phyloP scores from a whole-genome alignment of 2,888 invertebrate genomes.

The Microplitis manilae region DNA sequence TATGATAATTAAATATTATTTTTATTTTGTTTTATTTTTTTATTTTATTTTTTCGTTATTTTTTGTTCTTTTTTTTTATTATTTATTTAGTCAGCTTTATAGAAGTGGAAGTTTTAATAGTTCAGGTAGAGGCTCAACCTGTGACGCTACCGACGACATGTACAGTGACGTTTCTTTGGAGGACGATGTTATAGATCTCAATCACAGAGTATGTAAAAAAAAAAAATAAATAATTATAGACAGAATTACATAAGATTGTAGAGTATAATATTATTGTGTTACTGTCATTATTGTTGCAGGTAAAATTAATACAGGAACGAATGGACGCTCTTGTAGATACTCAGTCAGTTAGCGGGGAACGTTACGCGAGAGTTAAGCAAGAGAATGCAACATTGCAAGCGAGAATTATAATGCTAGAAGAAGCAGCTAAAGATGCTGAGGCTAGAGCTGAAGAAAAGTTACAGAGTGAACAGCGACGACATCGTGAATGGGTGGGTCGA shows the following conservation, averaged over 20 bases:
- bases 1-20: slow-evolving; percentile 68
- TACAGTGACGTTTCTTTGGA: slow-evolving; percentile 93
- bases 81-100: slow-evolving; percentile 85
- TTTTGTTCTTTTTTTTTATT: slow-evolving; percentile 40
- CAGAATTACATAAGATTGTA: background rate
- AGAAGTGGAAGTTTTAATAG: slow-evolving; percentile 95
- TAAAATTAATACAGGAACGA: slow-evolving; percentile 93
- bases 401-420: slow-evolving; percentile 92
- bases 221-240: slow-evolving; percentile 1
- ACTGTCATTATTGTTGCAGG: slow-evolving; percentile 75
- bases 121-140: slow-evolving; percentile 91
- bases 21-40: slow-evolving; percentile 9
- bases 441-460: slow-evolving; percentile 73
- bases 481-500: slow-evolving; percentile 86
- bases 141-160: slow-evolving; percentile 95
- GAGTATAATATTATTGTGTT: background rate
- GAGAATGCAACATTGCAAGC: slow-evolving; percentile 94
- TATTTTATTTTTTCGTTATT: slow-evolving; percentile 23
- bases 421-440: slow-evolving; percentile 73
- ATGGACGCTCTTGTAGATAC: slow-evolving; percentile 91
- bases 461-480: slow-evolving; percentile 89
- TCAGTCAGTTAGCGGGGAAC: slow-evolving; percentile 88
- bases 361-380: slow-evolving; percentile 90
- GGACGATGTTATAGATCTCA: slow-evolving; percentile 94
- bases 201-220: slow-evolving; percentile 84